Evolutionary conservation across 2,113 vertebrate species (phyloP).

Genomic region (Channa argus): DNA sequence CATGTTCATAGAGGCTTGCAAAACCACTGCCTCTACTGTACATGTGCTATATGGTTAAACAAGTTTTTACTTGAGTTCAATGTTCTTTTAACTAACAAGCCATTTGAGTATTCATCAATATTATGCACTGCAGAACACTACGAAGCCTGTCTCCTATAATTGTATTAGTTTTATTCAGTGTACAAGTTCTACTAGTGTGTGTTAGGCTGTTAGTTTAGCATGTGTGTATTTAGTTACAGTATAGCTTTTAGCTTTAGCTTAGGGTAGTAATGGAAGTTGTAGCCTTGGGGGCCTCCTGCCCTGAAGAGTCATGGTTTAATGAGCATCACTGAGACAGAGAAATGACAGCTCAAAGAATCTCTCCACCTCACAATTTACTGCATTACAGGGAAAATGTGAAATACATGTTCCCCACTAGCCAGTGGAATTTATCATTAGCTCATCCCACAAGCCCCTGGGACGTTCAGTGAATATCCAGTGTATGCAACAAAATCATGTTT

Average conservation of each 20-base stretch:
- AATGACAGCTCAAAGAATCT: constrained; percentile 76
- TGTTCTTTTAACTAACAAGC: constrained; percentile 69
- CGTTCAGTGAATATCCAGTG: constrained; percentile 7
- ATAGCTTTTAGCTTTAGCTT: constrained; percentile 11
- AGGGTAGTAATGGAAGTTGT: constrained; percentile 75
- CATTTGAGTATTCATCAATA: constrained; percentile 74
- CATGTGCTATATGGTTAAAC: constrained; percentile 46
- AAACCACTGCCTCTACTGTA: constrained; percentile 53
- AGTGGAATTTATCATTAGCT: constrained; percentile 41
- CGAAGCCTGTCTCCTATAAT: constrained; percentile 58
- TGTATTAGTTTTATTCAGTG: constrained; percentile 62
- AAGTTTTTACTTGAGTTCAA: constrained; percentile 60
- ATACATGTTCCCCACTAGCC: constrained; percentile 60
- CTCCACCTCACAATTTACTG: constrained; percentile 75
- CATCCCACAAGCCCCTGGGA: constrained; percentile 18
- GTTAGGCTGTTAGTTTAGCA: constrained; percentile 61
- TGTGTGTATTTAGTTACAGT: constrained; percentile 66
- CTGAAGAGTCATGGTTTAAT: constrained; percentile 82
- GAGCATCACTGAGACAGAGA: constrained; percentile 77
- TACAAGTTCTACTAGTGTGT: constrained; percentile 60
- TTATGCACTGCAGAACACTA: constrained; percentile 59
- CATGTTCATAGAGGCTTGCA: constrained; percentile 50
- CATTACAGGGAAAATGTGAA: constrained; percentile 74
- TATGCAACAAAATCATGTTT: constrained; percentile 26
- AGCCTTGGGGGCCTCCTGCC: constrained; percentile 76